phyloP scores from a whole-genome alignment of 2,113 vertebrate genomes.

The Tretioscincus oriximinensis region DNA sequence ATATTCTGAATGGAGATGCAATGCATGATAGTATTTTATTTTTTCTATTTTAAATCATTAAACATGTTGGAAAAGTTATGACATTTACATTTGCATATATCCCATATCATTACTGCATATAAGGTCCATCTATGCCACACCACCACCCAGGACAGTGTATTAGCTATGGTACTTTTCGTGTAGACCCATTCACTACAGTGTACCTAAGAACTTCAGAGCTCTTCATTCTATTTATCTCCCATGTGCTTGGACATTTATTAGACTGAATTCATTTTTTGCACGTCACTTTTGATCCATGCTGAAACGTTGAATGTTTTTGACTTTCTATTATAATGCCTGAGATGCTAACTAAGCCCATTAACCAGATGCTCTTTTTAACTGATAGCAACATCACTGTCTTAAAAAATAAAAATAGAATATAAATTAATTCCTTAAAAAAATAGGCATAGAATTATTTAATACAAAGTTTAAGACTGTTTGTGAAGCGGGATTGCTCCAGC shows the following conservation, averaged over 20 bases:
- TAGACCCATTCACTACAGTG: not conserved
- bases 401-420: not conserved
- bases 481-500: too few relatives aligned
- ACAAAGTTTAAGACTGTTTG: too few relatives aligned
- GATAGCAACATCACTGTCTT: constrained; percentile 23
- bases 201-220: constrained; percentile 9
- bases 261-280: constrained; percentile 47
- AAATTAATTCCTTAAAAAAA: too few relatives aligned
- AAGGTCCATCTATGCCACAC: not conserved
- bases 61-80: not conserved
- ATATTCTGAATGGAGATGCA: not conserved
- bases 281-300: constrained; percentile 29
- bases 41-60: not conserved
- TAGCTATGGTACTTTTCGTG: not conserved
- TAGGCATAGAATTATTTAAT: too few relatives aligned
- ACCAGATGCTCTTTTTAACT: constrained; percentile 2
- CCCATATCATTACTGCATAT: not conserved
- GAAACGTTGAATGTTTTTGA: constrained; percentile 41
- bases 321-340: not conserved
- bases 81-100: not conserved
- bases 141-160: not conserved
- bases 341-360: constrained; percentile 32
- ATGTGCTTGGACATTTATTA: constrained; percentile 21
- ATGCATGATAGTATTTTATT: not conserved
- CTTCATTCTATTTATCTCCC: constrained; percentile 7